phyloP scores from a whole-genome alignment of 1,140 invertebrate genomes.

The Nymphalis io region DNA sequence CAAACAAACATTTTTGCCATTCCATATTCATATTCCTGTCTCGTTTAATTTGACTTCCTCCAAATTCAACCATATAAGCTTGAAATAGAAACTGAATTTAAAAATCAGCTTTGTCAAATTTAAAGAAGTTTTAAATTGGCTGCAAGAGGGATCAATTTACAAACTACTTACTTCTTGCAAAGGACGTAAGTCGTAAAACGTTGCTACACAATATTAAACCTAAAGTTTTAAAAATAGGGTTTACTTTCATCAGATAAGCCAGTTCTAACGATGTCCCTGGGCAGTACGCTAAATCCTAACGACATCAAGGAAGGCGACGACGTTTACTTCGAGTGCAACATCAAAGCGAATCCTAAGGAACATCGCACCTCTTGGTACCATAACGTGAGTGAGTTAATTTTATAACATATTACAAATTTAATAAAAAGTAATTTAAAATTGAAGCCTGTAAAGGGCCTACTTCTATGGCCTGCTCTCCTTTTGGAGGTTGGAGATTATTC shows the following conservation, averaged over 20 bases:
- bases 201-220: not conserved
- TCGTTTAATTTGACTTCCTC: not conserved
- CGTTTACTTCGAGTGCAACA: conserved; percentile 95
- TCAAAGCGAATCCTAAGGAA: conserved; percentile 91
- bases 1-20: conserved; percentile 4
- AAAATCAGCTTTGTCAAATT: conserved; percentile 10
- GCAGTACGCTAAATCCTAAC: conserved; percentile 91
- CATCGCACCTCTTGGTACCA: conserved; percentile 92
- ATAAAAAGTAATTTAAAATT: too few species aligned
- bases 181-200: not conserved
- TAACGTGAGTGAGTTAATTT: conserved; percentile 83
- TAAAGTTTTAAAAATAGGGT: conserved; percentile 6
- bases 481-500: too few species aligned
- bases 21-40: conserved; percentile 6
- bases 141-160: conserved; percentile 21
- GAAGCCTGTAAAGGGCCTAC: too few species aligned
- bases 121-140: conserved; percentile 22
- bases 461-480: too few species aligned
- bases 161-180: conserved; percentile 2
- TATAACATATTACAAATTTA: not conserved
- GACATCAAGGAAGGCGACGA: conserved; percentile 95
- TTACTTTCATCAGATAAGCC: conserved; percentile 86
- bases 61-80: conserved; percentile 7
- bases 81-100: not conserved
- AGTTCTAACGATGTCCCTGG: conserved; percentile 89